Evolutionary conservation across 2,888 invertebrate genomes (phyloP).

Genomic region (Resseliella maxima): DNA sequence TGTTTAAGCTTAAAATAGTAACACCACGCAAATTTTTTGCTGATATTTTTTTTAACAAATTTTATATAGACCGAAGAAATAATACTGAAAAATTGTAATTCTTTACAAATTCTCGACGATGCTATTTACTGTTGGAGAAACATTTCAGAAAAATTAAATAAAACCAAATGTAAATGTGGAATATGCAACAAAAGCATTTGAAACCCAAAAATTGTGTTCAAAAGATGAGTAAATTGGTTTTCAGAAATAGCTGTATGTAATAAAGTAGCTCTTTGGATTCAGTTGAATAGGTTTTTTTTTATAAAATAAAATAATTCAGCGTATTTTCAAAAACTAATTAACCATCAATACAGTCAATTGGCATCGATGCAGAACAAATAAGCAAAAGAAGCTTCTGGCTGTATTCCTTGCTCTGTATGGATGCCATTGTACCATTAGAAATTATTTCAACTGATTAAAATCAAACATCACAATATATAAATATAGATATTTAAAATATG

Average conservation of each 20-base stretch:
- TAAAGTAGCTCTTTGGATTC: neutral
- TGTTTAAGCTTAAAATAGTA: neutral
- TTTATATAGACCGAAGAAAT: neutral
- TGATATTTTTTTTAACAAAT: neutral
- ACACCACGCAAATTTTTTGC: neutral
- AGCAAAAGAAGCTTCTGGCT: neutral
- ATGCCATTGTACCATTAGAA: neutral
- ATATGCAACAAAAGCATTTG: neutral
- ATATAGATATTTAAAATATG: neutral
- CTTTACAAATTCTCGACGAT: constrained; percentile 4
- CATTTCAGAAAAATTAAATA: neutral
- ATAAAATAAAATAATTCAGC: neutral
- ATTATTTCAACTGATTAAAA: neutral
- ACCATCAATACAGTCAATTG: neutral
- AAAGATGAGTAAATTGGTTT: constrained; percentile 17
- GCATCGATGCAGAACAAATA: constrained; percentile 12
- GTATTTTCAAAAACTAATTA: constrained; percentile 32
- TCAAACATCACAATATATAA: neutral
- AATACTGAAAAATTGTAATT: neutral
- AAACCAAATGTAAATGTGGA: neutral
- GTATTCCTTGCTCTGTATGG: neutral
- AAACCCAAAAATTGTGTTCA: neutral
- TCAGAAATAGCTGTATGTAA: neutral
- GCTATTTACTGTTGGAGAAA: constrained; percentile 8
- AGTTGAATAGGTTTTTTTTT: neutral